phyloP scores from a whole-genome alignment of 2,888 invertebrate genomes.

The Plagodis pulveraria region DNA sequence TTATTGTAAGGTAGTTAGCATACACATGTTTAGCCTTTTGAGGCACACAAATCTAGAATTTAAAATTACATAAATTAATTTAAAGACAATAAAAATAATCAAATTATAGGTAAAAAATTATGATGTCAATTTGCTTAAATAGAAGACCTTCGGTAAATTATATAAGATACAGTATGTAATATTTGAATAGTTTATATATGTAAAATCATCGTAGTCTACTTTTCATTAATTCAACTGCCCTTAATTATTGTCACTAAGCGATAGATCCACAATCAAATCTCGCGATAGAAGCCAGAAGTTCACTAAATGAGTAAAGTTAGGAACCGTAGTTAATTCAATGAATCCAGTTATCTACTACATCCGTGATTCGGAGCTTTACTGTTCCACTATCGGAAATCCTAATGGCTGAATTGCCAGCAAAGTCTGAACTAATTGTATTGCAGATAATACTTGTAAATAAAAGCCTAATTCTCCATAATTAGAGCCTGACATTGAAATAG shows the following conservation, averaged over 20 bases:
- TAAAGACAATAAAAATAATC: too few species aligned
- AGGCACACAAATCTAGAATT: too few species aligned
- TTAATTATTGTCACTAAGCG: not conserved
- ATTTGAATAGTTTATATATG: too few species aligned
- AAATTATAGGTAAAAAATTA: too few species aligned
- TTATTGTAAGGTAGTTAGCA: too few species aligned
- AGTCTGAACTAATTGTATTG: conserved; percentile 15
- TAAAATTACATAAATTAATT: too few species aligned
- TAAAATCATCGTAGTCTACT: too few species aligned
- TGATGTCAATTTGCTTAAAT: too few species aligned
- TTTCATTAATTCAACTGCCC: not conserved
- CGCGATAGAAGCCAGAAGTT: not conserved
- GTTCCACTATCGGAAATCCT: conserved; percentile 17
- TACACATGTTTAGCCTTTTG: too few species aligned
- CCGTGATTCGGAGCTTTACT: conserved; percentile 4
- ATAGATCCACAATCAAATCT: not conserved
- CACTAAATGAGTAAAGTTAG: not conserved
- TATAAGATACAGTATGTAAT: too few species aligned
- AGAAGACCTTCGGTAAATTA: too few species aligned
- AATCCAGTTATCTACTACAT: conserved; percentile 5
- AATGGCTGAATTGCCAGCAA: conserved; percentile 10
- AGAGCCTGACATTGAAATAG: too few species aligned
- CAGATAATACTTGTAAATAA: conserved; percentile 11
- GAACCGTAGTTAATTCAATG: conserved; percentile 11
- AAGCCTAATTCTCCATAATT: conserved; percentile 2